Conservation (phyloP, 1,140 invertebrate species). For the Spodoptera litura region DNA sequence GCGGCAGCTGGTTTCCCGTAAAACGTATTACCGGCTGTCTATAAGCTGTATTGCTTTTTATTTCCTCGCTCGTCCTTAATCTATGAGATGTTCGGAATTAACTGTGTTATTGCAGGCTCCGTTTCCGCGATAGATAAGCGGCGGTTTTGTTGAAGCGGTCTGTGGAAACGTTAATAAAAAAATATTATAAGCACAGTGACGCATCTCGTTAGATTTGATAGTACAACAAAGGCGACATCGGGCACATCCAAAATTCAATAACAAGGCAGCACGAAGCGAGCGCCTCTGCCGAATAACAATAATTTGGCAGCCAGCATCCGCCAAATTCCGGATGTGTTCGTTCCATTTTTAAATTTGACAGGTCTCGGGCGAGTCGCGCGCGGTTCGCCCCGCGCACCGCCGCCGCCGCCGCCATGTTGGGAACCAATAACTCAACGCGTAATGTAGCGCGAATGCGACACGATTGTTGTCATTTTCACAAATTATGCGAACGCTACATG, state of each 20-base stretch:
- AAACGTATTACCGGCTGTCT: slow-evolving; percentile 59
- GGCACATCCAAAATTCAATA: slow-evolving; percentile 81
- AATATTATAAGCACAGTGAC: slow-evolving; percentile 34
- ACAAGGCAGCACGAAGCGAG: slow-evolving; percentile 67
- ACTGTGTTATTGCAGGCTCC: slow-evolving; percentile 32
- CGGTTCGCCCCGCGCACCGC: slow-evolving; percentile 7
- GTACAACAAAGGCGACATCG: slow-evolving; percentile 74
- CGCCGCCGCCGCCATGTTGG: slow-evolving; percentile 60
- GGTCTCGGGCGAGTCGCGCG: slow-evolving; percentile 57
- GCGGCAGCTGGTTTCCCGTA: slow-evolving; percentile 61
- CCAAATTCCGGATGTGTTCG: slow-evolving; percentile 79
- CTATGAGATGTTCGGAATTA: slow-evolving; percentile 14
- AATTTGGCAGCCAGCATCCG: slow-evolving; percentile 81
- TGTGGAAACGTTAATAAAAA: slow-evolving; percentile 29
- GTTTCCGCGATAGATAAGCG: slow-evolving; percentile 29
- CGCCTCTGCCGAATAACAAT: slow-evolving; percentile 80
- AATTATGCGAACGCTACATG: slow-evolving; percentile 76
- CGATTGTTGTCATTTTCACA: slow-evolving; percentile 80
- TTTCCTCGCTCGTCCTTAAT: slow-evolving; percentile 31
- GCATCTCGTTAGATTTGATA: slow-evolving; percentile 70
- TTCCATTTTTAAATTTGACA: slow-evolving; percentile 85
- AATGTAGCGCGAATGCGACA: slow-evolving; percentile 75
- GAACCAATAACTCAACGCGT: slow-evolving; percentile 76
- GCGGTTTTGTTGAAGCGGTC: slow-evolving; percentile 24
- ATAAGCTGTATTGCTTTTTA: slow-evolving; percentile 41